These are phyloP conservation scores for Hymenochirus boettgeri DNA, from an alignment of 2,113 vertebrate species.

Conservation along the genomic window DNA sequence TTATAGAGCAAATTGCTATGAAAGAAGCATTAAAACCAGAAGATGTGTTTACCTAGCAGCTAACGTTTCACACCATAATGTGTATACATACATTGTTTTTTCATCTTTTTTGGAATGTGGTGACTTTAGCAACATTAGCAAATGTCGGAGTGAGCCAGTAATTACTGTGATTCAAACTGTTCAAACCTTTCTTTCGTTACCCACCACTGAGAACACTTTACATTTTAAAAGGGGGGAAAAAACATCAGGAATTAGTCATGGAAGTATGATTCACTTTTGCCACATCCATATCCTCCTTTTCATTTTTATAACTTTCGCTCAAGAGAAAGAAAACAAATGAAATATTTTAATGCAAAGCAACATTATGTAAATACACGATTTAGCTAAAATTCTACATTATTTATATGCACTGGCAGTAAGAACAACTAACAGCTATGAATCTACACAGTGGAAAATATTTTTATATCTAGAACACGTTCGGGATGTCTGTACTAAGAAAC, in stretches of 20 bases:
- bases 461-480: too few relatives aligned
- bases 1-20: not conserved
- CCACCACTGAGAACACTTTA: slow-evolving; percentile 73
- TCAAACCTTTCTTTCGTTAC: slow-evolving; percentile 68
- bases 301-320: slow-evolving; percentile 50
- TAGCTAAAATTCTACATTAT: too few relatives aligned
- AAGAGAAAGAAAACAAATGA: slow-evolving; percentile 16
- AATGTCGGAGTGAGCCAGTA: slow-evolving; percentile 63
- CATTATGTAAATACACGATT: slow-evolving; percentile 21
- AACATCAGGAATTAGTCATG: slow-evolving; percentile 63
- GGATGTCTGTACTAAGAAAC: too few relatives aligned
- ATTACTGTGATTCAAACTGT: slow-evolving; percentile 81
- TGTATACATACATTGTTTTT: slow-evolving; percentile 6
- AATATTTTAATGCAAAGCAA: not conserved
- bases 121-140: slow-evolving; percentile 66
- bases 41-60: slow-evolving; percentile 12
- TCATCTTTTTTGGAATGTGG: slow-evolving; percentile 41
- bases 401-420: too few relatives aligned
- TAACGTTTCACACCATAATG: not conserved
- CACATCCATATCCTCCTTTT: slow-evolving; percentile 55
- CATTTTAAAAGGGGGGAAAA: slow-evolving; percentile 61
- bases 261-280: slow-evolving; percentile 72
- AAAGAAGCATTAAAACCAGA: not conserved
- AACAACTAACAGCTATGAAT: too few relatives aligned
- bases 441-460: too few relatives aligned